Conservation (phyloP, 2,888 invertebrate genomes). For the Rutpela maculata region DNA sequence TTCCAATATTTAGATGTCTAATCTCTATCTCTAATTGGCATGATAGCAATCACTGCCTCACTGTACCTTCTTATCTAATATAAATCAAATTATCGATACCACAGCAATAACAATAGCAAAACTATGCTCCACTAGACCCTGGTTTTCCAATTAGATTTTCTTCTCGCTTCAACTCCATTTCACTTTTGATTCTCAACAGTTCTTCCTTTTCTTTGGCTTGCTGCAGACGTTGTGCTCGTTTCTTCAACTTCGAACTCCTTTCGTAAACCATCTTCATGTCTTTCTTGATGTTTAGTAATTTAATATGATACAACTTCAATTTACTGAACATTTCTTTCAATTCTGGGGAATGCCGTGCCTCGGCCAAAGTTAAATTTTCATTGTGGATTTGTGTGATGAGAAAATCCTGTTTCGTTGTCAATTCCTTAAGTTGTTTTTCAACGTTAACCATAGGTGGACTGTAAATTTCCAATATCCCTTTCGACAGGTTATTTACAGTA, state of each 20-base stretch:
- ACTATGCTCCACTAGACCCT: background rate
- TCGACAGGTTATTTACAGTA: slow-evolving; percentile 45
- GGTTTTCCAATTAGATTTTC: background rate
- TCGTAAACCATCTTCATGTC: slow-evolving; percentile 59
- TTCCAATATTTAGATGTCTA: too few species aligned
- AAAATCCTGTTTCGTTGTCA: slow-evolving; percentile 54
- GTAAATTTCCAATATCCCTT: slow-evolving; percentile 51
- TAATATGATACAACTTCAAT: slow-evolving; percentile 56
- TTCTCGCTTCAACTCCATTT: background rate
- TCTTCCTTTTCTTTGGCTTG: slow-evolving; percentile 52
- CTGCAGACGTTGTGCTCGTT: slow-evolving; percentile 52
- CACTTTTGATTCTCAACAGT: slow-evolving; percentile 37
- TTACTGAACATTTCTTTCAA: slow-evolving; percentile 57
- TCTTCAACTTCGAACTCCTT: slow-evolving; percentile 57
- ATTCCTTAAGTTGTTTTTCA: slow-evolving; percentile 54
- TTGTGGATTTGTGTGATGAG: slow-evolving; percentile 54
- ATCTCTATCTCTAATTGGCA: too few species aligned
- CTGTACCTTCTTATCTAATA: too few species aligned
- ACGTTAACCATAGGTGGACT: slow-evolving; percentile 50
- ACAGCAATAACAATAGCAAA: background rate
- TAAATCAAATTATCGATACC: background rate
- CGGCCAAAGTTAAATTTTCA: slow-evolving; percentile 57
- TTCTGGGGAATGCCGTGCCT: slow-evolving; percentile 56
- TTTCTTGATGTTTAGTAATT: slow-evolving; percentile 56
- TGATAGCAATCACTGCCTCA: too few species aligned